Percentiles rank a stretch among this genome's conserved stretches.
These are phyloP conservation scores for Rugalucina vietnamica DNA, from an alignment of 2,888 invertebrate species.

Conservation along the genomic window DNA sequence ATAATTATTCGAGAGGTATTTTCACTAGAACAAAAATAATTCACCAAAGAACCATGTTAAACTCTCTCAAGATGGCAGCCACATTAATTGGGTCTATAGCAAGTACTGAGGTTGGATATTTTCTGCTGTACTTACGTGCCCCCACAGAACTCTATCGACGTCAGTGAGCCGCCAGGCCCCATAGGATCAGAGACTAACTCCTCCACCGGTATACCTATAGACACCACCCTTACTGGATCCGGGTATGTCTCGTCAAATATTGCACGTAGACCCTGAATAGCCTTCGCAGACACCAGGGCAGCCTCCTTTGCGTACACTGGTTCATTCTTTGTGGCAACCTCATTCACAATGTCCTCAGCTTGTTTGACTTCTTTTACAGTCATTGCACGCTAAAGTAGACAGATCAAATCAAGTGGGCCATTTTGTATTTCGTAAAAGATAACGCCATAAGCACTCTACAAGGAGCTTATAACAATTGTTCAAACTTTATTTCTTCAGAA, in stretches of 20 bases:
- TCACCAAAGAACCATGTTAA: no score
- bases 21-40: no score
- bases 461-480: no score
- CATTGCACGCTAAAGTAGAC: slow-evolving; percentile 93
- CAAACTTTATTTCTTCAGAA: no score
- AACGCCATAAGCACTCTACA: no score
- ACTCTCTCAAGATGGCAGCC: no score
- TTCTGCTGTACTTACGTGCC: slow-evolving; percentile 93
- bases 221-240: slow-evolving; percentile 93
- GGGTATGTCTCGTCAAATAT: slow-evolving; percentile 99
- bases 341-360: slow-evolving; percentile 91
- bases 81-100: no score
- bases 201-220: slow-evolving; percentile 96
- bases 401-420: no score
- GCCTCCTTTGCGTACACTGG: slow-evolving; percentile 95
- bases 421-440: no score
- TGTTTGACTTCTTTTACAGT: slow-evolving; percentile 93
- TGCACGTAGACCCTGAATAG: slow-evolving; percentile 89
- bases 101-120: no score
- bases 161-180: slow-evolving; percentile 90
- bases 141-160: slow-evolving; percentile 99
- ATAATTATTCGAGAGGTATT: no score
- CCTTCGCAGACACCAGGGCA: slow-evolving; percentile 93
- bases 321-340: slow-evolving; percentile 90
- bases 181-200: slow-evolving; percentile 94